Conservation (phyloP, 2,797 vertebrate species). For the Pantherophis vulpinus region DNA sequence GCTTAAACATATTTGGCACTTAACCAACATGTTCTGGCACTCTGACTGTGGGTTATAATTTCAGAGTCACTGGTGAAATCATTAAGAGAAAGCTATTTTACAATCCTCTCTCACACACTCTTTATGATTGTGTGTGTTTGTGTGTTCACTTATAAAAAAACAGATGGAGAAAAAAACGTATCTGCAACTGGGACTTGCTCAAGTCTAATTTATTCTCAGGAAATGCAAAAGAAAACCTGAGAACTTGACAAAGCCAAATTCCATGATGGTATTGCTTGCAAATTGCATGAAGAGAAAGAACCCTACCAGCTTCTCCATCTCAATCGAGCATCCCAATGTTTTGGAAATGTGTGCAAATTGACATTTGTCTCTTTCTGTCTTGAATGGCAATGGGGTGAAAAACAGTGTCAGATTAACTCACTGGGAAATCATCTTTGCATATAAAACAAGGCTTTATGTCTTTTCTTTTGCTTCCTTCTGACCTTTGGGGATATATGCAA, state of each 20-base stretch:
- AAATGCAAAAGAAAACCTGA: slow-evolving; percentile 63
- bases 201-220: slow-evolving; percentile 67
- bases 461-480: slow-evolving; percentile 60
- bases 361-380: not conserved
- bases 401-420: slow-evolving; percentile 33
- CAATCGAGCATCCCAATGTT: slow-evolving; percentile 3
- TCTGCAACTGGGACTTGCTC: slow-evolving; percentile 67
- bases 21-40: slow-evolving; percentile 62
- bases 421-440: slow-evolving; percentile 43
- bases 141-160: slow-evolving; percentile 58
- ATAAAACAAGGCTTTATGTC: slow-evolving; percentile 43
- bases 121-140: slow-evolving; percentile 6
- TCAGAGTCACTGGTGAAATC: slow-evolving; percentile 63
- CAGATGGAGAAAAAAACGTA: slow-evolving; percentile 69
- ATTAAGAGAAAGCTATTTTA: slow-evolving; percentile 62
- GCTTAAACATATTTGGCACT: slow-evolving; percentile 67
- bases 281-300: slow-evolving; percentile 35
- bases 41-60: slow-evolving; percentile 58
- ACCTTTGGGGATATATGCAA: slow-evolving; percentile 1
- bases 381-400: slow-evolving; percentile 34
- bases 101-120: slow-evolving; percentile 9
- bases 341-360: slow-evolving; percentile 45
- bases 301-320: not conserved
- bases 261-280: slow-evolving; percentile 45
- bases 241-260: slow-evolving; percentile 49